Percentiles rank a stretch among this genome's conserved stretches.
Conservation (phyloP, 1,140 invertebrate genomes). For the Phthorimaea operculella region DNA sequence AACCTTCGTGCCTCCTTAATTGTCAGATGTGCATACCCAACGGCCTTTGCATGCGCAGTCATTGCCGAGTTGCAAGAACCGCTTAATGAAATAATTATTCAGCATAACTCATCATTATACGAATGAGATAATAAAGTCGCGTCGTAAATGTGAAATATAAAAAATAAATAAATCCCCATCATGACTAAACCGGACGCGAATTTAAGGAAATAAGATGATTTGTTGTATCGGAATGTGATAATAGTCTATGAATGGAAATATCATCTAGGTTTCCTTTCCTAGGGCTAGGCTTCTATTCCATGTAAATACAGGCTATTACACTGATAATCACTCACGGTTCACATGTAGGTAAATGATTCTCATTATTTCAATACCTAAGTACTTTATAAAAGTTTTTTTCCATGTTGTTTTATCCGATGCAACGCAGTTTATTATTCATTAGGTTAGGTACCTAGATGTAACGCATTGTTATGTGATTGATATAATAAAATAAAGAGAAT, state of each 20-base stretch:
- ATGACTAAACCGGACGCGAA: background rate
- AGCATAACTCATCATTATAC: background rate
- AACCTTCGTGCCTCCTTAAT: constrained; percentile 25
- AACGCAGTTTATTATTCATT: no score
- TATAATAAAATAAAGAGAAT: no score
- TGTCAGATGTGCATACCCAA: constrained; percentile 13
- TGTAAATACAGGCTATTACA: background rate
- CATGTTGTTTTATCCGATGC: no score
- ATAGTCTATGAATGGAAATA: constrained; percentile 37
- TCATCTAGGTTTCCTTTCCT: constrained; percentile 8
- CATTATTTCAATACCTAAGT: no score
- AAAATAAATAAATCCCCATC: background rate
- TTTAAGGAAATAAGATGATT: constrained; percentile 25
- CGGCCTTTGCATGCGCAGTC: constrained; percentile 22
- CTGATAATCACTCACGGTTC: no score
- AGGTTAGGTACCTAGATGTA: no score
- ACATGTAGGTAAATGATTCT: no score
- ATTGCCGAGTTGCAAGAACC: constrained; percentile 15
- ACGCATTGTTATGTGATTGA: no score
- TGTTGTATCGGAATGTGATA: constrained; percentile 24
- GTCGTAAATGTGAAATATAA: background rate
- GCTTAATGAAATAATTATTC: constrained; percentile 13
- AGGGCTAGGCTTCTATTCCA: background rate
- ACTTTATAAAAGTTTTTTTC: no score
- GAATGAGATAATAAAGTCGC: background rate